A percentile compares a stretch with the other conserved stretches of the same genome.
Evolutionary conservation across 1,140 invertebrate species (phyloP).

Genomic region (Harpegnathos saltator): DNA sequence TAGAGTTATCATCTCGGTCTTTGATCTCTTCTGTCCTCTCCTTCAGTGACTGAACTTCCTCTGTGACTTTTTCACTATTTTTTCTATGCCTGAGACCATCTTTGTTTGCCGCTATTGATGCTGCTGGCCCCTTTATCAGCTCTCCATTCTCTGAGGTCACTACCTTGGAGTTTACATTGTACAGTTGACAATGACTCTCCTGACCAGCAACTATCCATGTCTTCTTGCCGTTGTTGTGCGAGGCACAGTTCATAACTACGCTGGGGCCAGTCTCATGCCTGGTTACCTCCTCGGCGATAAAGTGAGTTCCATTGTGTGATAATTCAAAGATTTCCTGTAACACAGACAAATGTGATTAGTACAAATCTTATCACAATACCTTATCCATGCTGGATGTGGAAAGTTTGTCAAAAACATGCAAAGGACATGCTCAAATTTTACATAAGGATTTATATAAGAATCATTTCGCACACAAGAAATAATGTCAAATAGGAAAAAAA

Average conservation of each 20-base stretch:
- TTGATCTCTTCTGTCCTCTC: conserved; percentile 83
- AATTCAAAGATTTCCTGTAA: conserved; percentile 96
- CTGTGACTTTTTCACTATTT: conserved; percentile 76
- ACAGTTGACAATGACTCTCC: conserved; percentile 96
- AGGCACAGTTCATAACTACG: conserved; percentile 96
- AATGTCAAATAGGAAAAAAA: too few species aligned
- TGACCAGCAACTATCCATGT: conserved; percentile 95
- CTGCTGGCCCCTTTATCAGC: conserved; percentile 79
- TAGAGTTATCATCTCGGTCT: conserved; percentile 84
- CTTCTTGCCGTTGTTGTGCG: conserved; percentile 89
- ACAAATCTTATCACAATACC: not conserved
- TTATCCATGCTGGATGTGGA: not conserved
- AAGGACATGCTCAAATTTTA: too few species aligned
- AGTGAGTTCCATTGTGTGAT: conserved; percentile 92
- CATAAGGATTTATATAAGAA: too few species aligned
- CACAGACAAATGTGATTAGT: not conserved
- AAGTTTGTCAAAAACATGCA: not conserved
- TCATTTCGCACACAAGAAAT: too few species aligned
- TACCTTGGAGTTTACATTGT: conserved; percentile 92
- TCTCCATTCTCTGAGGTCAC: conserved; percentile 84
- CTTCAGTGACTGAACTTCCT: conserved; percentile 82
- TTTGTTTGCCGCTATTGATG: conserved; percentile 58
- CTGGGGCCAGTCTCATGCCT: conserved; percentile 94
- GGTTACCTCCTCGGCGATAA: conserved; percentile 94
- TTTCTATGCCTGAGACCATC: conserved; percentile 83